Evolutionary conservation across 2,888 invertebrate genomes (phyloP).

Genomic region (Sisyra nigra): DNA sequence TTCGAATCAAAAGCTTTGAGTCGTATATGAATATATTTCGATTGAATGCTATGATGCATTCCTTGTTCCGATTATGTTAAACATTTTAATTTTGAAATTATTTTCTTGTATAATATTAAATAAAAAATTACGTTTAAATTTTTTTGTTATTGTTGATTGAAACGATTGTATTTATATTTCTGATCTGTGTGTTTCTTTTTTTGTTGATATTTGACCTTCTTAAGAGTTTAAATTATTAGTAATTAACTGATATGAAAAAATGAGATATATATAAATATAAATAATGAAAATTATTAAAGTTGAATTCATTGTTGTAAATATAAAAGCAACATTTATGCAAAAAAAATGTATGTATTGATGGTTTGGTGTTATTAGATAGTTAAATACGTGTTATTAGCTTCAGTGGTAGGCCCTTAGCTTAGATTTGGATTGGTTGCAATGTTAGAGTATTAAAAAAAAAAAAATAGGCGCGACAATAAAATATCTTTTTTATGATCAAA

Average conservation of each 20-base stretch:
- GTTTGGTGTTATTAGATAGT: conserved; percentile 19
- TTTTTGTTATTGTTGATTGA: no score
- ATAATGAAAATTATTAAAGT: not conserved
- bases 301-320: conserved; percentile 22
- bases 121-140: no score
- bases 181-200: not conserved
- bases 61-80: no score
- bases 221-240: conserved; percentile 1
- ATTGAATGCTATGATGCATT: no score
- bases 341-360: conserved; percentile 21
- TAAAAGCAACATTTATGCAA: conserved; percentile 10
- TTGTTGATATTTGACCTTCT: not conserved
- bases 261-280: not conserved
- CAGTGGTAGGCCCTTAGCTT: conserved; percentile 5
- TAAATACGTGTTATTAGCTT: conserved; percentile 3
- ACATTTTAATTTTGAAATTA: no score
- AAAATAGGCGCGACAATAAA: not conserved
- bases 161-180: not conserved
- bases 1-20: no score
- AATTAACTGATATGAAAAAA: not conserved
- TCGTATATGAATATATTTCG: no score
- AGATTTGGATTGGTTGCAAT: conserved; percentile 5
- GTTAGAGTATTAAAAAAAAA: not conserved
- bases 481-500: not conserved
- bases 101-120: no score